These are phyloP conservation scores for Parus major DNA, from an alignment of 2,113 vertebrate species.

Conservation along the genomic window DNA sequence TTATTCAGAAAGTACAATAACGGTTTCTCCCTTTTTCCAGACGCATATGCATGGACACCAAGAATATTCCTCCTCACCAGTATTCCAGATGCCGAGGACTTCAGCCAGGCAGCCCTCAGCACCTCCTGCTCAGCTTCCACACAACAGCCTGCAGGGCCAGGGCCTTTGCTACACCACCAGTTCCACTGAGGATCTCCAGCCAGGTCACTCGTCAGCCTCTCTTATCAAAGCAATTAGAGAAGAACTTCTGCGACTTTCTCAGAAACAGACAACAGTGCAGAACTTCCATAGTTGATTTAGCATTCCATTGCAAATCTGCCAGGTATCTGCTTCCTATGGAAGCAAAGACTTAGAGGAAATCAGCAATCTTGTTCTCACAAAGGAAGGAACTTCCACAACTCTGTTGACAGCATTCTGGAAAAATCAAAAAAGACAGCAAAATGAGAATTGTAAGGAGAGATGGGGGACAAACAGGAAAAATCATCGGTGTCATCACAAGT, in stretches of 20 bases:
- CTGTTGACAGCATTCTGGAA: conserved; percentile 19
- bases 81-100: conserved; percentile 88
- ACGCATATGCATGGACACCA: conserved; percentile 81
- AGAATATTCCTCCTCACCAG: conserved; percentile 84
- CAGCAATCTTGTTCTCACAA: conserved; percentile 41
- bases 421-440: neutral
- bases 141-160: conserved; percentile 73
- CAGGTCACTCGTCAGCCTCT: conserved; percentile 92
- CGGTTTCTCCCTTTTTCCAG: conserved; percentile 58
- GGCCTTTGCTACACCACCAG: conserved; percentile 83
- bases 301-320: conserved; percentile 54
- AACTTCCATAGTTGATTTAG: conserved; percentile 91
- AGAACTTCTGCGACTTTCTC: conserved; percentile 95
- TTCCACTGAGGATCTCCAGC: conserved; percentile 86
- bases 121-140: conserved; percentile 79
- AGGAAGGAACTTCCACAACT: neutral
- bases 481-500: neutral
- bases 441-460: conserved; percentile 14
- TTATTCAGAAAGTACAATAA: conserved; percentile 6
- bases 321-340: conserved; percentile 81
- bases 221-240: conserved; percentile 98
- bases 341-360: conserved; percentile 71
- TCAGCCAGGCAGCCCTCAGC: conserved; percentile 83
- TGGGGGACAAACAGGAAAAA: neutral
- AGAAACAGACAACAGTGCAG: conserved; percentile 90